Evolutionary conservation across 2,113 vertebrate genomes (phyloP).

Genomic region (Mohoua ochrocephala): DNA sequence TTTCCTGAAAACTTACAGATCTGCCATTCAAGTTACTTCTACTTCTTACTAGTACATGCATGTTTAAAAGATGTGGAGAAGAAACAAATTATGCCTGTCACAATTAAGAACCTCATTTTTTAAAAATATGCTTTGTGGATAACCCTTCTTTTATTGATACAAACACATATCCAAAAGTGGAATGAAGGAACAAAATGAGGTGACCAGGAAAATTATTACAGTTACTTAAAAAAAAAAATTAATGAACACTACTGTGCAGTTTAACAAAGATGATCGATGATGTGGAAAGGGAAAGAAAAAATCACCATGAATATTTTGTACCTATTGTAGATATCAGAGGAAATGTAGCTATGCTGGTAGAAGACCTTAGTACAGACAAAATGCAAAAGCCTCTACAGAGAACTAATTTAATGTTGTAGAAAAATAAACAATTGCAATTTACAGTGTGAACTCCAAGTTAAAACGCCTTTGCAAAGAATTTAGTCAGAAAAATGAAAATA

Average conservation of each 20-base stretch:
- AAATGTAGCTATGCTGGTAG: not conserved
- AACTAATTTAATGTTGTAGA: not conserved
- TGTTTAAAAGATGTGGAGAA: not conserved
- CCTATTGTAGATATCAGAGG: not conserved
- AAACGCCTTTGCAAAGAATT: not conserved
- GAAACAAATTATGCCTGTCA: not conserved
- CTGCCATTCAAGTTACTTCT: not conserved
- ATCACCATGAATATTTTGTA: fast-evolving
- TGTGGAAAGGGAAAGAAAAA: fast-evolving
- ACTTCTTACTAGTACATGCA: not conserved
- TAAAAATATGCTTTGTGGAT: not conserved
- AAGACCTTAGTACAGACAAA: not conserved
- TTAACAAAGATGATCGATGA: not conserved
- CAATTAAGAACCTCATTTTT: not conserved
- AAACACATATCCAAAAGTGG: not conserved
- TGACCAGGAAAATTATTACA: not conserved
- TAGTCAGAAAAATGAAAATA: not conserved
- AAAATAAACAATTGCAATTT: not conserved
- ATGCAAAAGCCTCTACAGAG: not conserved
- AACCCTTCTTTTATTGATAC: not conserved
- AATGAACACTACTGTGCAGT: not conserved
- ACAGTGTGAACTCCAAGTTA: not conserved
- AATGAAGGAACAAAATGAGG: not conserved
- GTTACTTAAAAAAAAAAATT: not conserved
- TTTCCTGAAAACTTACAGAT: not conserved